Percentiles rank a stretch among this genome's conserved stretches.
Evolutionary conservation across 1,140 invertebrate genomes (phyloP).

Genomic region (Drosophila bipectinata): DNA sequence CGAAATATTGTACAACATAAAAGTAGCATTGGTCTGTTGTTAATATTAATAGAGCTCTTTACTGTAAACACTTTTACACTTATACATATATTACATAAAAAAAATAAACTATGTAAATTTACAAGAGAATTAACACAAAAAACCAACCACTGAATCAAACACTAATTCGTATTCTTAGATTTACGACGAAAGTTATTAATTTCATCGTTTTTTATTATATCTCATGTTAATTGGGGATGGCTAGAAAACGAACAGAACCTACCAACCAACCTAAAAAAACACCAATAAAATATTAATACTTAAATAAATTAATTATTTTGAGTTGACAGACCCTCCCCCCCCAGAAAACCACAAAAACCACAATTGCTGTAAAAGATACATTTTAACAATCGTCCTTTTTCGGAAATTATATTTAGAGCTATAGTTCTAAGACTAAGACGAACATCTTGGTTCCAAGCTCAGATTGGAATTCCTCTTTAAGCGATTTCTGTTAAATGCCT

Average conservation of each 20-base stretch:
- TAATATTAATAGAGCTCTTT: constrained; percentile 74
- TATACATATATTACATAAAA: constrained; percentile 43
- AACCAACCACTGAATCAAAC: constrained; percentile 5
- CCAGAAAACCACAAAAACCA: not conserved
- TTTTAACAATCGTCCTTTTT: constrained; percentile 13
- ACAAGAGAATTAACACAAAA: constrained; percentile 22
- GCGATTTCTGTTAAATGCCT: constrained; percentile 44
- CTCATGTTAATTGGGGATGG: constrained; percentile 15
- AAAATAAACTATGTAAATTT: constrained; percentile 57
- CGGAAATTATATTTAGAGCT: constrained; percentile 30
- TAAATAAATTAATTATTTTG: not conserved
- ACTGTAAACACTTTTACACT: constrained; percentile 33
- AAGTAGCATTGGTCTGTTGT: constrained; percentile 68
- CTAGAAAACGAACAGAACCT: not conserved
- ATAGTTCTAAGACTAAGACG: constrained; percentile 18
- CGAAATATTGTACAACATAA: constrained; percentile 45
- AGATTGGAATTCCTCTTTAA: constrained; percentile 11
- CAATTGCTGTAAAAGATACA: constrained; percentile 12
- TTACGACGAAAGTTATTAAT: constrained; percentile 9
- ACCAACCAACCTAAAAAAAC: constrained; percentile 5
- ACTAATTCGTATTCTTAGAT: constrained; percentile 22
- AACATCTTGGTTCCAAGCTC: constrained; percentile 11
- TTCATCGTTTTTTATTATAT: constrained; percentile 24
- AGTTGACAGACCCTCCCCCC: not conserved
- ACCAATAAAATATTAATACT: constrained; percentile 6